These are phyloP conservation scores for Microctonus hyperodae DNA, from an alignment of 2,888 invertebrate genomes.

Conservation along the genomic window DNA sequence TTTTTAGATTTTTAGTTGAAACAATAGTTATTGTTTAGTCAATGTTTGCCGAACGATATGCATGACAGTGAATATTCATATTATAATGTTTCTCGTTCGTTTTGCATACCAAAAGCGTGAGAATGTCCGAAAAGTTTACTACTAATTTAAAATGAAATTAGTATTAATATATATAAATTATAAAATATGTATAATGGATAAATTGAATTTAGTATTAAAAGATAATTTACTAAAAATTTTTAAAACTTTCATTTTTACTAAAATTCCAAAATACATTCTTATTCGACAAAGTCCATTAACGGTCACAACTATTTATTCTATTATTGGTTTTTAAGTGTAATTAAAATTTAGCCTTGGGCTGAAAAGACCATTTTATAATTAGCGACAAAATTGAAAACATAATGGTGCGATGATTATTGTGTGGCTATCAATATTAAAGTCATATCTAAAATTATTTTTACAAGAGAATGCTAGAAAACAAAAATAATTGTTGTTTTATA, in stretches of 20 bases:
- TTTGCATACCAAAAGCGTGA: constrained; percentile 5
- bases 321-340: background rate
- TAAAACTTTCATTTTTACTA: background rate
- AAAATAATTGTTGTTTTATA: too few relatives aligned
- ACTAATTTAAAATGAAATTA: background rate
- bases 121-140: background rate
- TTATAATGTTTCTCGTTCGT: background rate
- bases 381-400: background rate
- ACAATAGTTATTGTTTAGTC: constrained; percentile 2
- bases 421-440: background rate
- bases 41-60: background rate
- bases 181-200: background rate
- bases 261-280: background rate
- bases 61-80: background rate
- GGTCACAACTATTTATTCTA: background rate
- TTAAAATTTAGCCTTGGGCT: background rate
- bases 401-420: background rate
- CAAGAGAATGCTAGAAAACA: background rate
- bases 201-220: background rate
- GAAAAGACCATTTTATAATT: background rate
- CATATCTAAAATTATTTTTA: background rate
- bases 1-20: background rate
- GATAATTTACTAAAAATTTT: background rate
- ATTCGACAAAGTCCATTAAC: background rate
- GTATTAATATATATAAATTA: background rate